phyloP scores from a whole-genome alignment of 2,888 invertebrate species.

The Melikaiella ostensackeni region DNA sequence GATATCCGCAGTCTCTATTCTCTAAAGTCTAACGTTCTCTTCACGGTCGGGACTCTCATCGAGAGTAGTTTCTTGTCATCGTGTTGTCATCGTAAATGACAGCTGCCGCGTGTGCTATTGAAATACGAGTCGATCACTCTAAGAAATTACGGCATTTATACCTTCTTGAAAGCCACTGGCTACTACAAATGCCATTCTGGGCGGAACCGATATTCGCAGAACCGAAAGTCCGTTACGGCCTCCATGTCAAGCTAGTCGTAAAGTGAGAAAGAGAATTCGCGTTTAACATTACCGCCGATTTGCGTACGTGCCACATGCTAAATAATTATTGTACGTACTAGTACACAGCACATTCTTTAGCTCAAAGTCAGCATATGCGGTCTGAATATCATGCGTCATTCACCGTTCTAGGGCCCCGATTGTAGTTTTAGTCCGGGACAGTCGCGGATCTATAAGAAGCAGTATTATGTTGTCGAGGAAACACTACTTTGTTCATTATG shows the following conservation, averaged over 20 bases:
- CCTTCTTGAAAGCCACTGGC: not conserved
- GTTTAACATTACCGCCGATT: not conserved
- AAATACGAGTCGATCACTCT: not conserved
- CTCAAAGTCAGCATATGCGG: not conserved
- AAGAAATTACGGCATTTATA: not conserved
- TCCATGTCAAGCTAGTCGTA: not conserved
- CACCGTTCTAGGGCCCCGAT: too few species aligned
- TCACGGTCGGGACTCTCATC: not conserved
- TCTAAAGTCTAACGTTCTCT: not conserved
- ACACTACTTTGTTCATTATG: too few species aligned
- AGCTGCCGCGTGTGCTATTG: not conserved
- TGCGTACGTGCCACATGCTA: not conserved
- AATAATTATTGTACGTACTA: not conserved
- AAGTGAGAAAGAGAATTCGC: not conserved
- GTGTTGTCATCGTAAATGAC: conserved; percentile 3
- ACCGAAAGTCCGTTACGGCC: conserved; percentile 3
- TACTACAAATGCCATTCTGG: not conserved
- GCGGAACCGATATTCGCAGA: conserved; percentile 3
- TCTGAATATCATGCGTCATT: not conserved
- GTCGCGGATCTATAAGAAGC: too few species aligned
- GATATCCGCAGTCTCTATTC: not conserved
- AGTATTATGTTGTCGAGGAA: too few species aligned
- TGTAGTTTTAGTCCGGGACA: too few species aligned
- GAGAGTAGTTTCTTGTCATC: conserved; percentile 9
- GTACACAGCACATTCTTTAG: not conserved